A percentile compares a stretch with the other conserved stretches of the same genome.
Evolutionary conservation across 1,140 invertebrate genomes (phyloP).

Genomic region (Leguminivora glycinivorella): DNA sequence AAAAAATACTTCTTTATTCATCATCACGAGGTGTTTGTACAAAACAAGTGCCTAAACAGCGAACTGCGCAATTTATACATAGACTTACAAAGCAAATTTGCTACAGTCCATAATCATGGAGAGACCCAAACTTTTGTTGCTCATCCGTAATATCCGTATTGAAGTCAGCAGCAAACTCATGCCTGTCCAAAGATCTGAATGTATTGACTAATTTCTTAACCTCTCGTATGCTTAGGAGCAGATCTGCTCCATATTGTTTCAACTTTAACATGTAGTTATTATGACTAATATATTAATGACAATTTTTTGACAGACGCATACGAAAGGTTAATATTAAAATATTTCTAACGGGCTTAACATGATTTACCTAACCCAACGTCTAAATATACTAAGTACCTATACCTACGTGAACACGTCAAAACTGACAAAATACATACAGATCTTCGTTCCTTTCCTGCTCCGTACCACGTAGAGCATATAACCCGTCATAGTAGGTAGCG

Average conservation of each 20-base stretch:
- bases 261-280: too few relatives aligned
- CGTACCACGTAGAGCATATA: constrained; percentile 5
- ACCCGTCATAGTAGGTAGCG: constrained; percentile 39
- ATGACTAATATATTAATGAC: too few relatives aligned
- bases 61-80: not conserved
- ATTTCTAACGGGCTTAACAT: too few relatives aligned
- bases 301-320: too few relatives aligned
- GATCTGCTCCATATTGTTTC: too few relatives aligned
- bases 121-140: not conserved
- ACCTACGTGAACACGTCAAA: too few relatives aligned
- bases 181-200: not conserved
- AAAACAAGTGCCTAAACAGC: too few relatives aligned
- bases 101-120: constrained; percentile 1
- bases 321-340: too few relatives aligned
- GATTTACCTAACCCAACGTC: too few relatives aligned
- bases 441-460: constrained; percentile 14
- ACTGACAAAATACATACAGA: not conserved
- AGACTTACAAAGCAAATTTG: not conserved
- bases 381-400: too few relatives aligned
- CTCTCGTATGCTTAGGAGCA: too few relatives aligned
- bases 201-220: not conserved
- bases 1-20: not conserved
- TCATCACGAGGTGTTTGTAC: too few relatives aligned
- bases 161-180: not conserved
- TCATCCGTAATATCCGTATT: not conserved